Evolutionary conservation across 1,140 invertebrate genomes (phyloP), one percentile per base, ranked within the genome.

Genomic region (Coenobita brevimanus): DNA sequence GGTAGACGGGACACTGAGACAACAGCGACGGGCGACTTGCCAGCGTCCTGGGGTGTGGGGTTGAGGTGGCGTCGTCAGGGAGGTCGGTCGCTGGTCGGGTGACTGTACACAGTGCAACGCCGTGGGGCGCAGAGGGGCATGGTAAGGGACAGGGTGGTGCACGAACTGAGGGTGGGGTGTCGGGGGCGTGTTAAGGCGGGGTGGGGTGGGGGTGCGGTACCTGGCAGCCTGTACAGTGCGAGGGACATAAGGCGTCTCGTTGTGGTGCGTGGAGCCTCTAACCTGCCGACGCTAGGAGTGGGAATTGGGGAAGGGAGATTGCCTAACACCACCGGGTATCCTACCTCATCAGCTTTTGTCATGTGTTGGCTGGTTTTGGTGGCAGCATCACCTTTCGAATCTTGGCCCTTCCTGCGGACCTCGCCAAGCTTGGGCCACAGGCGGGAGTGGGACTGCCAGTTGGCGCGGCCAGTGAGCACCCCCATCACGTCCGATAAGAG

Each of bases 31-130:
- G 46, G 46, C 6, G 46, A 50, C 46, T 50, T 50, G 46, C 46
- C 46, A 50, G 46, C 17, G 46, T 50, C 46, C 46, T 50, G 17
- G 46, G 46, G 46, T 50, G 46, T 17, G 6, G 46, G 46, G 17
- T n/a, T n/a, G n/a, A n/a, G n/a, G 21, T 17, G 54, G 60, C 46
- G 24, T 36, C 54, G 60, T 33, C 24, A 10, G 3, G n/a, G 21
- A 13, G 24, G 24, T 10, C 30, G 27, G 67, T 83, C 67, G 33
- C 46, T 54, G 46, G 81, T 71, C 81, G 57, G 17, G 81, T 83
- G 81, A 83, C 81, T 83, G 81, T 83, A 73, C 81, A 83, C 46
- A 24, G 81, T 83, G 81, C 81, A 33, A 46, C 38, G 43, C 43
- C 62, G 27, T 46, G 33, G 33, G 41, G 13, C 43, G 30, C 24